phyloP scores from a whole-genome alignment of 2,113 vertebrate genomes.

The Silurus asotus region DNA sequence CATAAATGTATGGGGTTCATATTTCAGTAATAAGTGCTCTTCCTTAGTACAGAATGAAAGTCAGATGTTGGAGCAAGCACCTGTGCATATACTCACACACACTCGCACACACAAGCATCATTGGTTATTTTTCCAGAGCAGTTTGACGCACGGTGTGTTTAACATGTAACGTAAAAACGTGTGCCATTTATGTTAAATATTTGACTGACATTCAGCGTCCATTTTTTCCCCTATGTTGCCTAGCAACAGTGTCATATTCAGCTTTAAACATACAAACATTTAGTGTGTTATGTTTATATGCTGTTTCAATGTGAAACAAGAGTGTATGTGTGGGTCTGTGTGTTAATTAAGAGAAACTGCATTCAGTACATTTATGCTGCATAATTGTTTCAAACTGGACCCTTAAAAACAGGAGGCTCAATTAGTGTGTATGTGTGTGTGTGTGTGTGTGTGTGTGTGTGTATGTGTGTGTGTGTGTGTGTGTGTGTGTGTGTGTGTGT shows the following conservation, averaged over 20 bases:
- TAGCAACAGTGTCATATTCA: not conserved
- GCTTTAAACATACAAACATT: not conserved
- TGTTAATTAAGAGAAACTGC: conserved; percentile 37
- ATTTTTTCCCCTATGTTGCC: not conserved
- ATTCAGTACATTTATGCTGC: conserved; percentile 3
- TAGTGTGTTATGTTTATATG: not conserved
- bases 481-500: not conserved
- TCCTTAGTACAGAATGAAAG: conserved; percentile 19
- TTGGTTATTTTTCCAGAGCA: too few species aligned
- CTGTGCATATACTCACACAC: not conserved
- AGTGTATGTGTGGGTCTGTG: not conserved
- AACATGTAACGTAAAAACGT: too few species aligned
- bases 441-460: conserved; percentile 5
- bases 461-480: conserved; percentile 4
- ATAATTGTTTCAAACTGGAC: conserved; percentile 37
- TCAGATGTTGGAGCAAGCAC: conserved; percentile 5
- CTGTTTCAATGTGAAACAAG: not conserved
- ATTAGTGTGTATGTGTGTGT: not conserved
- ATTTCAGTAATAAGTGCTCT: conserved; percentile 7
- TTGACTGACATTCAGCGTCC: too few species aligned
- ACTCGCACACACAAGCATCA: not conserved
- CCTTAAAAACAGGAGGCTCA: conserved; percentile 11
- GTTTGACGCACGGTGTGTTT: too few species aligned
- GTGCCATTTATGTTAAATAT: too few species aligned
- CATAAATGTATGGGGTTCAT: not conserved